Conservation (phyloP, 2,113 vertebrate species). For the Channa argus region DNA sequence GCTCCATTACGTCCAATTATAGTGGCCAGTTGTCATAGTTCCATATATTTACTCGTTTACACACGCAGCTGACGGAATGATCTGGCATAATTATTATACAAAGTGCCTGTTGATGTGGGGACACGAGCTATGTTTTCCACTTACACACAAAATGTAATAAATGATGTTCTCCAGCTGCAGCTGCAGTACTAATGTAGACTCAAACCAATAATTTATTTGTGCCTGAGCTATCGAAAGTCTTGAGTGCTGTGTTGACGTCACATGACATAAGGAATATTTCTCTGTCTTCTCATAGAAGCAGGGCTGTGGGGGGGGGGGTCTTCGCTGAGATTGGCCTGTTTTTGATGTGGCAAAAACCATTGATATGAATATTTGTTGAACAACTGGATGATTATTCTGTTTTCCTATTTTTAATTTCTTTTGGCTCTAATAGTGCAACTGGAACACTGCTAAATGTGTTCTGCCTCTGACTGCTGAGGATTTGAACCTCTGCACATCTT, state of each 20-base stretch:
- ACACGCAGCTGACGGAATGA: not conserved
- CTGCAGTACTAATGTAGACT: slow-evolving; percentile 13
- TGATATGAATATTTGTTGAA: not conserved
- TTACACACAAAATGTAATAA: not conserved
- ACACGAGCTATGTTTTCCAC: not conserved
- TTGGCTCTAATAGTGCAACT: no score
- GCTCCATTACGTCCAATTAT: no score
- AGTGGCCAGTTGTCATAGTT: no score
- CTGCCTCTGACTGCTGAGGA: not conserved
- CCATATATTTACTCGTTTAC: no score
- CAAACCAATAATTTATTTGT: slow-evolving; percentile 31
- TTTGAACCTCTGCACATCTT: no score
- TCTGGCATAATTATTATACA: no score
- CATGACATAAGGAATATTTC: not conserved
- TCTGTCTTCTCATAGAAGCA: not conserved
- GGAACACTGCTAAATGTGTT: not conserved
- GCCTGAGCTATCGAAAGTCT: slow-evolving; percentile 30
- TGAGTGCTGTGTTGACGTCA: slow-evolving; percentile 2
- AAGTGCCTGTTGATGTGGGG: not conserved
- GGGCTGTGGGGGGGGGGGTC: not conserved
- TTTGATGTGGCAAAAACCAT: not conserved
- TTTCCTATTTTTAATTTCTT: no score
- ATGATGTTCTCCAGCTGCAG: slow-evolving; percentile 32
- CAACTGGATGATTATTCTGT: no score
- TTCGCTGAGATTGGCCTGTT: not conserved